Conservation (phyloP, 2,797 vertebrate species). For the Lagorchestes hirsutus region DNA sequence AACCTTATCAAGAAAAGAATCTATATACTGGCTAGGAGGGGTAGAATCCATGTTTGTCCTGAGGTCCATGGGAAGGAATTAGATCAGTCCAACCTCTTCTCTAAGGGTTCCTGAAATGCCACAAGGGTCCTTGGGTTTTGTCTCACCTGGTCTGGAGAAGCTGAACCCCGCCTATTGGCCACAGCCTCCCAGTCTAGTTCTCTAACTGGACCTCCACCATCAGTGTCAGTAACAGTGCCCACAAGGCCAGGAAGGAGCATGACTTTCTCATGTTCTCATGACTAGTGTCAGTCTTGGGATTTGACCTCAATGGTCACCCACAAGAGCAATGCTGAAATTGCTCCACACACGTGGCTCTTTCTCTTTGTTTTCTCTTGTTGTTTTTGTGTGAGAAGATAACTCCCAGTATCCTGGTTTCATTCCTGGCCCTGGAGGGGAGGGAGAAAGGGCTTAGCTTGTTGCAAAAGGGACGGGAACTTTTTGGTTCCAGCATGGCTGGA, state of each 20-base stretch:
- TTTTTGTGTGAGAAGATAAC: neutral
- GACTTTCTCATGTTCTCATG: neutral
- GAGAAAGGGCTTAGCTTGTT: neutral
- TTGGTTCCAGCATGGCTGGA: neutral
- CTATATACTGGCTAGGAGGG: neutral
- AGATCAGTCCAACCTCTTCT: neutral
- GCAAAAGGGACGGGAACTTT: neutral
- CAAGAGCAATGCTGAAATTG: neutral
- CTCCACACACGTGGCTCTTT: neutral
- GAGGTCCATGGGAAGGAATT: neutral
- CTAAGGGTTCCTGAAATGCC: neutral
- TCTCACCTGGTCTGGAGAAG: neutral
- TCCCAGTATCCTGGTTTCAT: neutral
- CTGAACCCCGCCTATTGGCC: neutral
- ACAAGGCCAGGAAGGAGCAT: neutral
- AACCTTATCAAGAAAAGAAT: neutral
- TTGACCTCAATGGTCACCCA: neutral
- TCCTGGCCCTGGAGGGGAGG: neutral
- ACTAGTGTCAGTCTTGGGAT: neutral
- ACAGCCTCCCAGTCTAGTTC: neutral
- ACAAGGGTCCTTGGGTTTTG: neutral
- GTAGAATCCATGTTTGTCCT: neutral
- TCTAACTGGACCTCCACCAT: neutral
- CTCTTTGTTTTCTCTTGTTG: neutral
- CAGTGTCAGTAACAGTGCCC: neutral